phyloP scores from a whole-genome alignment of 53 echinoderm and acorn worm genomes.

The Paelopatides confundens region DNA sequence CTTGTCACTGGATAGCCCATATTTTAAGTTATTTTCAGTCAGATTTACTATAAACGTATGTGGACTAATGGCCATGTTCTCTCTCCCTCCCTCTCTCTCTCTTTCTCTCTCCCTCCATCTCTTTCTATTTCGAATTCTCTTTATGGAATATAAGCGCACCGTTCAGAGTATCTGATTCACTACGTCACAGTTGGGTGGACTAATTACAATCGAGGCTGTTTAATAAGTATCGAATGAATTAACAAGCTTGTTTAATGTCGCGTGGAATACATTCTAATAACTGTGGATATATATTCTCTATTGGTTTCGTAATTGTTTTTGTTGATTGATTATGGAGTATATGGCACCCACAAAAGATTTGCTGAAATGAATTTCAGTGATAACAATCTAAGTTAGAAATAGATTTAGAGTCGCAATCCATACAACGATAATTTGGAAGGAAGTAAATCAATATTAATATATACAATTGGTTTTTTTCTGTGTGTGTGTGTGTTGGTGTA shows the following conservation, averaged over 20 bases:
- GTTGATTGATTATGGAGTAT: slow-evolving; percentile 1
- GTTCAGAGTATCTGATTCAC: not conserved
- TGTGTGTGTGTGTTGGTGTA: no score
- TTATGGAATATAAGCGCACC: not conserved
- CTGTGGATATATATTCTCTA: not conserved
- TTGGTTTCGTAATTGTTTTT: not conserved
- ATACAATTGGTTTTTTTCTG: no score
- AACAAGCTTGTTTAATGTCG: not conserved
- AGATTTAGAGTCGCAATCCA: no score
- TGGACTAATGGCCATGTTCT: slow-evolving; percentile 25
- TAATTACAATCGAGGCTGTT: not conserved
- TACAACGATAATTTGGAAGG: no score
- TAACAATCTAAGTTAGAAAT: not conserved
- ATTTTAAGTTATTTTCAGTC: not conserved
- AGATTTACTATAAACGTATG: slow-evolving; percentile 6
- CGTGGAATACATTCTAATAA: slow-evolving; percentile 4
- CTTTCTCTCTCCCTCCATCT: no score
- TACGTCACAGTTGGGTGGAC: not conserved
- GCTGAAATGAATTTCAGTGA: not conserved
- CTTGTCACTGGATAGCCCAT: not conserved
- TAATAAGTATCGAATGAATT: not conserved
- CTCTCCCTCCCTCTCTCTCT: not conserved
- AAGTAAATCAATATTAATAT: no score
- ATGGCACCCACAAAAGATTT: not conserved
- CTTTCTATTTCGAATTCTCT: not conserved